Evolutionary conservation across 1,140 invertebrate genomes (phyloP).

Genomic region (Diachasmimorpha longicaudata): DNA sequence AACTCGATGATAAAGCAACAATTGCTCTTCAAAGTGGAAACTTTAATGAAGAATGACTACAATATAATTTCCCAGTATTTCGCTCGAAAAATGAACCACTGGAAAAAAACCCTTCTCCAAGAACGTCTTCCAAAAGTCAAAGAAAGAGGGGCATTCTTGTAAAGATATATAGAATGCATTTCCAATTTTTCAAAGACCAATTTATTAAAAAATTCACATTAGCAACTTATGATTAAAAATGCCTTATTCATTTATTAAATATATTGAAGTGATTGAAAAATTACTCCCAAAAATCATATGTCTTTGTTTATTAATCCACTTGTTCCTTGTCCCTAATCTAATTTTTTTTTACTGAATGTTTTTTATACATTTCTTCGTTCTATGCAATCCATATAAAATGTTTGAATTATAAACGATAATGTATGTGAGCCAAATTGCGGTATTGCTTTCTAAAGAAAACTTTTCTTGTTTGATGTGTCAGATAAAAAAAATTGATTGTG

Average conservation of each 20-base stretch:
- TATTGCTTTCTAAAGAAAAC: background rate
- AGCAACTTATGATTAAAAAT: constrained; percentile 59
- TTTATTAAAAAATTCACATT: constrained; percentile 62
- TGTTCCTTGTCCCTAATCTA: background rate
- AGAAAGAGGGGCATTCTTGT: background rate
- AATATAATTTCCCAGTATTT: too few species aligned
- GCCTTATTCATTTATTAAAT: constrained; percentile 58
- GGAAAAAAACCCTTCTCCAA: too few species aligned
- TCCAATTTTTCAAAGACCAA: constrained; percentile 42
- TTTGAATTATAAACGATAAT: constrained; percentile 3
- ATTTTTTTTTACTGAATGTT: background rate
- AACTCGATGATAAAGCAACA: too few species aligned
- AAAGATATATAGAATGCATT: background rate
- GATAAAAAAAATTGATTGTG: background rate
- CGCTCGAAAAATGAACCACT: too few species aligned
- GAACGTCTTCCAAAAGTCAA: too few species aligned
- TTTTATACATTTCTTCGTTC: constrained; percentile 6
- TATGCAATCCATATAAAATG: constrained; percentile 16
- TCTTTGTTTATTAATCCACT: background rate
- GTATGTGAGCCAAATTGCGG: background rate
- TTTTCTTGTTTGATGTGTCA: background rate
- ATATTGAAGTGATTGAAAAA: constrained; percentile 40
- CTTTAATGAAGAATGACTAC: too few species aligned
- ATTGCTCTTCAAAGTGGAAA: too few species aligned
- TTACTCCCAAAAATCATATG: background rate